Base-by-base conservation (phyloP, 2,113 vertebrate genomes). In the Lepisosteus osseus region DNA sequence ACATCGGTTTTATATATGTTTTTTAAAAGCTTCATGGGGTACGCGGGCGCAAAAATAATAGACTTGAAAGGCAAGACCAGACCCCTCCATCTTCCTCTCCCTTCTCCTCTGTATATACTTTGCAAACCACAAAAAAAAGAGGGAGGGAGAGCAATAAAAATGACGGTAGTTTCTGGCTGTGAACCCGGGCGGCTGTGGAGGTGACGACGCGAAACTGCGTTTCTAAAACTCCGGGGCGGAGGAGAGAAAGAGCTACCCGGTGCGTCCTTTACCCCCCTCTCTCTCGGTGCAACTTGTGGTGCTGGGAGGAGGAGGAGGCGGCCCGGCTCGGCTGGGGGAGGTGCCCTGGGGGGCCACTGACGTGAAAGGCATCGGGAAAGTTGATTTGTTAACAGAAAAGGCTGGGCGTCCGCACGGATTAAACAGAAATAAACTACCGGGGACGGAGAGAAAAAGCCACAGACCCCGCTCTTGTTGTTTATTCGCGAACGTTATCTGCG, bases 361-460 rank as follows among this genome's bases (percentile, higher is more conserved):
- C 87, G 85, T 85, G 63, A 61, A n/a, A 8, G 6, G 40, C 0
- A 4, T 3, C 7, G 61, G 43, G 3, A 7, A 0, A 0, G 67
- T 61, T 75, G 79, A 86, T 86, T 87, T 77, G 88, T 73, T 66
- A 29, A 3, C 43, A 0, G 59, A 0, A 5, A 42, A 69, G 67
- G 9, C 29, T 79, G 83, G 81, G 81, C 78, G 78, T 83, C 54
- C 14, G 72, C 65, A 63, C 44, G 70, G 77, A 80, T 75, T 79
- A 70, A 76, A 69, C 74, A 80, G 77, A 68, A 80, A 65, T 11
- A 54, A 59, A 74, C 43, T 77, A 77, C 71, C 71, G 68, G 62
- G 71, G 68, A 80, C 72, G 56, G 7, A 74, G 78, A 17, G 57
- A 51, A 54, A 56, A 73, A 77, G 59, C 74, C 61, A 54, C 12